Conservation (phyloP, 2,888 invertebrate genomes). For the Oxystoma pomonae region DNA sequence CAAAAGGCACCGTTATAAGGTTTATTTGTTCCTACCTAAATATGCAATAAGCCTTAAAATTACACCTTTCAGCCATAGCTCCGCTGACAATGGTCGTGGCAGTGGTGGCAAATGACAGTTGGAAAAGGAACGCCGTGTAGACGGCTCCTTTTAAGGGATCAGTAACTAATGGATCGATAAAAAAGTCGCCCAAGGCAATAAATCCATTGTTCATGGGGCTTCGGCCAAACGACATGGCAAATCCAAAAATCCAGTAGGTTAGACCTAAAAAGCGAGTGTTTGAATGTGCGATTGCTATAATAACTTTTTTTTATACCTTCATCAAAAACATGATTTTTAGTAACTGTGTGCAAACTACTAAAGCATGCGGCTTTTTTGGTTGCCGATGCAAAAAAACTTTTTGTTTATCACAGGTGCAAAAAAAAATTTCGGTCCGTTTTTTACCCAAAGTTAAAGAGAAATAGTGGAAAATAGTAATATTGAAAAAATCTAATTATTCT, state of each 20-base stretch:
- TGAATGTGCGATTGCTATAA: no score
- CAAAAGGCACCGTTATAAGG: no score
- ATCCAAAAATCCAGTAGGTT: constrained; percentile 94
- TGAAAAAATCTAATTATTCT: no score
- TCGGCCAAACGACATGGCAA: constrained; percentile 84
- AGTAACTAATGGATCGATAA: constrained; percentile 69
- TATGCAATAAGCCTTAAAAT: constrained; percentile 86
- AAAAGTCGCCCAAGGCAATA: constrained; percentile 79
- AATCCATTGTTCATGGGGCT: constrained; percentile 71
- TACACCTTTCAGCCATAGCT: constrained; percentile 90
- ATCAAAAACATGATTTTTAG: no score
- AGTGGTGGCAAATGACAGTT: constrained; percentile 84
- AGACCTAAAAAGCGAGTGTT: constrained; percentile 53
- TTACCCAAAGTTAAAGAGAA: no score
- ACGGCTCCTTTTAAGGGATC: constrained; percentile 79
- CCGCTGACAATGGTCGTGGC: constrained; percentile 91
- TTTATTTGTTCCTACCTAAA: constrained; percentile 24
- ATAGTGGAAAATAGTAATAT: no score
- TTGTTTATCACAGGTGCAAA: no score
- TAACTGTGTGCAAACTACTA: no score
- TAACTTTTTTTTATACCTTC: not conserved
- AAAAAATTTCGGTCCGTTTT: no score
- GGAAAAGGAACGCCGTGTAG: constrained; percentile 86
- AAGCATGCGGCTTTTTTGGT: no score
- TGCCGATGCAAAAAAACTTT: no score